Evolutionary conservation across 1,140 invertebrate genomes (phyloP), one percentile per base, ranked within the genome.

Genomic region (Mactra quadrangularis): DNA sequence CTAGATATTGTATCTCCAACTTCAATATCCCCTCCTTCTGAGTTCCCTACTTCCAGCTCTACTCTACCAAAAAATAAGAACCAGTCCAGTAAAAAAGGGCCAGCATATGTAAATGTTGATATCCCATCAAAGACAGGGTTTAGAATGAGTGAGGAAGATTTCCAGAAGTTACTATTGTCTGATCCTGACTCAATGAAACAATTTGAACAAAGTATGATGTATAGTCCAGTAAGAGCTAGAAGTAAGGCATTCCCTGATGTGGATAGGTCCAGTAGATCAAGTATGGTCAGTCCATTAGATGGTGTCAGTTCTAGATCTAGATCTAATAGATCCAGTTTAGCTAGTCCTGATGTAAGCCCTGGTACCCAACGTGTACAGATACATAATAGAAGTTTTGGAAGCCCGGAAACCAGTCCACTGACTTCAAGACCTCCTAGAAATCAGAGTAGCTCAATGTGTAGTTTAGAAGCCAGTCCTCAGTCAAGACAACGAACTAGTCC

Each of bases 151-250:
- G 77, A 81, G 53, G 77, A 81, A 60, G 77, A 81, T 35, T 81
- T 81, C 45, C 77, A 81, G 35, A 81, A 71, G 53, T 35, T 81
- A 17, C 53, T 81, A 17, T 70, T 81, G 66, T 66, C 77, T 0
- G 77, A 81, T 68, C 77, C 77, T 33, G 77, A 81, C 71, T 81
- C 77, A n/a, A 38, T 81, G 45, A 81, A 68, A 50, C 77, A 81
- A 53, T 71, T 81, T 55, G 77, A 81, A 41, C 77, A 81, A 41
- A 81, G 77, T 50, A 81, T 81, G 77, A 66, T 81, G 77, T 81
- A 81, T 38, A 81, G 77, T 55, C 77, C 77, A 9, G 77, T 81
- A 3, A 52, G 77, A 25, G 52, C 60, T 15, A 31, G 77, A 25
- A 29, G 31, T 41, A 81, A 68, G 35, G 53, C n/a, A 13, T 52